phyloP scores from a whole-genome alignment of 2,888 invertebrate genomes.

The Galerucella pusilla region DNA sequence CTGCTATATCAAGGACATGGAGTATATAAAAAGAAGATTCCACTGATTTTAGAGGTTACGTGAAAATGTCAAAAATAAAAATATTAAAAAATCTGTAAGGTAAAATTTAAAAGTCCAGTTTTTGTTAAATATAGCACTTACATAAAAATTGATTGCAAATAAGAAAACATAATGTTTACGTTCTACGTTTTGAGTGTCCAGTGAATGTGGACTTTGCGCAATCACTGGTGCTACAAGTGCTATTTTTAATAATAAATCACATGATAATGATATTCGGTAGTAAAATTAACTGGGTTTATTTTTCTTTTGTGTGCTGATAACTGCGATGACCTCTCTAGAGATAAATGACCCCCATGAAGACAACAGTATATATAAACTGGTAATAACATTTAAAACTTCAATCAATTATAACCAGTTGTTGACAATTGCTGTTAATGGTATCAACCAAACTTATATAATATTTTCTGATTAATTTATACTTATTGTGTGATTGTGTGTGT shows the following conservation, averaged over 20 bases:
- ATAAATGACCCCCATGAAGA: conserved; percentile 56
- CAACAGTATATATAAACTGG: conserved; percentile 55
- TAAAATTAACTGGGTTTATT: conserved; percentile 51
- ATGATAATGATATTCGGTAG: conserved; percentile 48
- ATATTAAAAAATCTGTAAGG: too few species aligned
- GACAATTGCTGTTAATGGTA: neutral
- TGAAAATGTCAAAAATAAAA: neutral
- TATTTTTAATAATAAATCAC: conserved; percentile 46
- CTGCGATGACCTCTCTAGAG: conserved; percentile 55
- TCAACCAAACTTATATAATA: conserved; percentile 26
- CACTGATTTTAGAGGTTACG: neutral
- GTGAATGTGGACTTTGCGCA: conserved; percentile 21
- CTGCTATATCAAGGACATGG: too few species aligned
- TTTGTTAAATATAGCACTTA: neutral
- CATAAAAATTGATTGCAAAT: neutral
- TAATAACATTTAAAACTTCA: conserved; percentile 43
- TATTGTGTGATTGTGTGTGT: conserved; percentile 24
- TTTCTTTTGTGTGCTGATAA: conserved; percentile 55
- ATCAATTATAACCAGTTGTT: conserved; percentile 26
- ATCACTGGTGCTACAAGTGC: conserved; percentile 19
- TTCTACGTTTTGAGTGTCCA: conserved; percentile 9
- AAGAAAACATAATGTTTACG: neutral
- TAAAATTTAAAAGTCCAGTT: neutral
- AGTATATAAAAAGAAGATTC: neutral
- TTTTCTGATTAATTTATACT: conserved; percentile 22